These are phyloP conservation scores for Danio aesculapii DNA, from an alignment of 2,797 vertebrate species.

Conservation along the genomic window DNA sequence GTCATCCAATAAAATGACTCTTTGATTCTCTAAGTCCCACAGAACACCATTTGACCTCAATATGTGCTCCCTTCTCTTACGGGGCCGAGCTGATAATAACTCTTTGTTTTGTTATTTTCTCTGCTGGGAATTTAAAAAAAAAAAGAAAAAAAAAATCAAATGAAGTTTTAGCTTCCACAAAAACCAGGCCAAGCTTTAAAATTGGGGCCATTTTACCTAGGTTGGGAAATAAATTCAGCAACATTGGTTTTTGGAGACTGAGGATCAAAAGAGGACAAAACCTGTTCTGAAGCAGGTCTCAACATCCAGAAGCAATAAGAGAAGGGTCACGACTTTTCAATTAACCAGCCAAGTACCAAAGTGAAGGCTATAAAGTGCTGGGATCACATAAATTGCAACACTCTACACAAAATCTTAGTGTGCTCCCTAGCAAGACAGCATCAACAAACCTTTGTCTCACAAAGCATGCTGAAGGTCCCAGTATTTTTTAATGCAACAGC, in stretches of 20 bases:
- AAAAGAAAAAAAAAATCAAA: background rate
- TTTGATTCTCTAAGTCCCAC: conserved; percentile 35
- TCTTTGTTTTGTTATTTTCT: conserved; percentile 39
- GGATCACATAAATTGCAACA: background rate
- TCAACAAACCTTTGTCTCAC: background rate
- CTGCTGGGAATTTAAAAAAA: conserved; percentile 16
- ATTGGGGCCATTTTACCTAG: conserved; percentile 21
- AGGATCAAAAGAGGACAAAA: conserved; percentile 9
- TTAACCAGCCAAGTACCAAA: conserved; percentile 17
- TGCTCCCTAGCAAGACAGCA: background rate
- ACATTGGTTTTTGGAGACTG: conserved; percentile 13
- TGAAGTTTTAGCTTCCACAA: conserved; percentile 22
- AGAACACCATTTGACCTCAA: conserved; percentile 49
- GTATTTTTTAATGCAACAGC: conserved; percentile 35
- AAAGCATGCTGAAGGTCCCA: conserved; percentile 46
- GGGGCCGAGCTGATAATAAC: conserved; percentile 18
- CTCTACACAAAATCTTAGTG: background rate
- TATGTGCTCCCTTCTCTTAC: conserved; percentile 32
- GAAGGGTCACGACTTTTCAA: conserved; percentile 2
- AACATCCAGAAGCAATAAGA: background rate
- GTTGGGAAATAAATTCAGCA: conserved; percentile 31
- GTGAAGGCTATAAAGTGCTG: background rate
- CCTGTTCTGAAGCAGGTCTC: conserved; percentile 2
- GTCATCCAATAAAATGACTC: conserved; percentile 35
- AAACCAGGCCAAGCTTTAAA: conserved; percentile 39